phyloP scores from a whole-genome alignment of 1,140 invertebrate species.

The Spodoptera frugiperda region DNA sequence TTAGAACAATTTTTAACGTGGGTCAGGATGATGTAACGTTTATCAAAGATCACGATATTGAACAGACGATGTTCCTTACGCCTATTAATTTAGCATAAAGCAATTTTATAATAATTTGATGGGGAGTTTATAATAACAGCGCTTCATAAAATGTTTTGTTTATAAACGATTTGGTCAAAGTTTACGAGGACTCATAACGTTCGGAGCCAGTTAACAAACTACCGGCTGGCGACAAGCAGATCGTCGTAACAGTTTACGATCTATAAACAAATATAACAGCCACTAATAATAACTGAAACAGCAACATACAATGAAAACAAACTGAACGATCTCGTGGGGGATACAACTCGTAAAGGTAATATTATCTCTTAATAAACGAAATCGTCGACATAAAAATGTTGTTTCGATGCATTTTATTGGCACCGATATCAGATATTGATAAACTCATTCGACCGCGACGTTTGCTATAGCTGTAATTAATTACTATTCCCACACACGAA shows the following conservation, averaged over 20 bases:
- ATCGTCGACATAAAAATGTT: conserved; percentile 79
- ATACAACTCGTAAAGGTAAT: conserved; percentile 83
- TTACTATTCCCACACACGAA: conserved; percentile 35
- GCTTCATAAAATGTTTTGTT: conserved; percentile 70
- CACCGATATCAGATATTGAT: conserved; percentile 72
- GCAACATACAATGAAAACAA: conserved; percentile 83
- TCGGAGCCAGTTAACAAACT: conserved; percentile 80
- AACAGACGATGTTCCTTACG: not conserved
- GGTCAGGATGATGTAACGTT: not conserved
- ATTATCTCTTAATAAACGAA: conserved; percentile 85
- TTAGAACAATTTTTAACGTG: not conserved
- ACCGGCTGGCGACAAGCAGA: conserved; percentile 76
- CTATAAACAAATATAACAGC: conserved; percentile 84
- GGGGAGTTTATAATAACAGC: conserved; percentile 37
- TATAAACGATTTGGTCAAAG: conserved; percentile 78
- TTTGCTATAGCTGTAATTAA: conserved; percentile 51
- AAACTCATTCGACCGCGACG: conserved; percentile 62
- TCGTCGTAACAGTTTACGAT: conserved; percentile 80
- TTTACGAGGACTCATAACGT: conserved; percentile 77
- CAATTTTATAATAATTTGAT: conserved; percentile 38
- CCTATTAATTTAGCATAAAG: conserved; percentile 38
- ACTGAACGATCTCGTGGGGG: conserved; percentile 71
- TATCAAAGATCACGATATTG: conserved; percentile 9
- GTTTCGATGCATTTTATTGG: conserved; percentile 76
- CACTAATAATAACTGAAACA: conserved; percentile 85